These are phyloP conservation scores for Rhogogaster chlorosoma DNA, from an alignment of 2,888 invertebrate genomes.

Conservation along the genomic window DNA sequence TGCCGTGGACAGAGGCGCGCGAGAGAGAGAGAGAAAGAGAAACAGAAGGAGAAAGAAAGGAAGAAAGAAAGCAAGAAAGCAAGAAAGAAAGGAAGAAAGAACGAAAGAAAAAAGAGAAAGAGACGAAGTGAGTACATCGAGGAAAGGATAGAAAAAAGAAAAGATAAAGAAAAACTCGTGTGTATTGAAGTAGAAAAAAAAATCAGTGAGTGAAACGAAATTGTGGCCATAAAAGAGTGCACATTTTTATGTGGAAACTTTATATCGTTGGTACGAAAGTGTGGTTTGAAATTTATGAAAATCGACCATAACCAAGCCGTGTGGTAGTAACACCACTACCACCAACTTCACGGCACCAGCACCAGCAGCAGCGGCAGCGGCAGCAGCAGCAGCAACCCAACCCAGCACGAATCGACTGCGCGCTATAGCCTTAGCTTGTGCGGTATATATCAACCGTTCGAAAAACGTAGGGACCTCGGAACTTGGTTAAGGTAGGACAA, in stretches of 20 bases:
- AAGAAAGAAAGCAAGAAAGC: neutral
- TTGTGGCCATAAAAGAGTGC: slow-evolving; percentile 7
- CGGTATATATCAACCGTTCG: slow-evolving; percentile 64
- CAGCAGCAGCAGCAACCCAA: slow-evolving; percentile 41
- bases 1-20: slow-evolving; percentile 39
- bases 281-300: slow-evolving; percentile 44
- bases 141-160: slow-evolving; percentile 21
- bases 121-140: neutral
- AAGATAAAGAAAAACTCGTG: neutral
- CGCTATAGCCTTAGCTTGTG: slow-evolving; percentile 59
- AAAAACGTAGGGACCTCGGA: slow-evolving; percentile 68
- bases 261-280: slow-evolving; percentile 22
- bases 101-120: neutral
- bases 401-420: slow-evolving; percentile 51
- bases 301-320: slow-evolving; percentile 47
- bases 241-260: neutral
- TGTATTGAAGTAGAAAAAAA: slow-evolving; percentile 7
- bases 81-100: neutral
- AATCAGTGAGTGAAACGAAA: slow-evolving; percentile 38
- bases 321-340: slow-evolving; percentile 37
- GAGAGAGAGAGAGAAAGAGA: slow-evolving; percentile 4
- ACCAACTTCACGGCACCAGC: slow-evolving; percentile 27
- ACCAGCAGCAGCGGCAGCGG: neutral
- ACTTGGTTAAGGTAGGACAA: slow-evolving; percentile 50
- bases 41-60: slow-evolving; percentile 1